A percentile compares a stretch with the other conserved stretches of the same genome.
Conservation (phyloP, 2,888 invertebrate species). For the Plebejus anna region DNA sequence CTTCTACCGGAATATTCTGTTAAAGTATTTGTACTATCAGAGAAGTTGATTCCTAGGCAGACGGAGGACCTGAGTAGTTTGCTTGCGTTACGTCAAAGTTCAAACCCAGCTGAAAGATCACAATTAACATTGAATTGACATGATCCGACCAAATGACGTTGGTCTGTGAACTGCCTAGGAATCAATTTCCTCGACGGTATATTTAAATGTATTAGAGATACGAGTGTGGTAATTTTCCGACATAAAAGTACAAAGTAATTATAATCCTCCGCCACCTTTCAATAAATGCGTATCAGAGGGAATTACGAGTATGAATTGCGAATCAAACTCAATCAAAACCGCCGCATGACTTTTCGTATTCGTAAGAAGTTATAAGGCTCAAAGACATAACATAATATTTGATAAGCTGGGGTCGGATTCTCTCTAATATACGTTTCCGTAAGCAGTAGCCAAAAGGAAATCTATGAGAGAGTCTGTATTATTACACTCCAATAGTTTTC, state of each 20-base stretch:
- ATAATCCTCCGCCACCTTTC: background rate
- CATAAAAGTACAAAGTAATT: background rate
- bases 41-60: no score
- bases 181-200: no score
- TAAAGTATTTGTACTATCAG: background rate
- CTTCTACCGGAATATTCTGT: background rate
- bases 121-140: no score
- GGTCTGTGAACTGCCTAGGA: no score
- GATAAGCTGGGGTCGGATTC: constrained; percentile 27
- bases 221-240: background rate
- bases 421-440: constrained; percentile 27
- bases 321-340: constrained; percentile 20
- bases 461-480: constrained; percentile 23
- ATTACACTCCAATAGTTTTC: constrained; percentile 23
- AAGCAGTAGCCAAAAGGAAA: constrained; percentile 28
- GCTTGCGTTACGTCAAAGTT: no score
- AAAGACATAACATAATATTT: constrained; percentile 28
- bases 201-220: no score
- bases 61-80: no score
- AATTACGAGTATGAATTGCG: background rate
- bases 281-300: background rate
- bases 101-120: no score
- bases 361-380: constrained; percentile 25
- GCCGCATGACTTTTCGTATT: constrained; percentile 24
- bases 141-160: no score